phyloP scores from a whole-genome alignment of 2,888 invertebrate genomes.

The Athripsodes cinereus region DNA sequence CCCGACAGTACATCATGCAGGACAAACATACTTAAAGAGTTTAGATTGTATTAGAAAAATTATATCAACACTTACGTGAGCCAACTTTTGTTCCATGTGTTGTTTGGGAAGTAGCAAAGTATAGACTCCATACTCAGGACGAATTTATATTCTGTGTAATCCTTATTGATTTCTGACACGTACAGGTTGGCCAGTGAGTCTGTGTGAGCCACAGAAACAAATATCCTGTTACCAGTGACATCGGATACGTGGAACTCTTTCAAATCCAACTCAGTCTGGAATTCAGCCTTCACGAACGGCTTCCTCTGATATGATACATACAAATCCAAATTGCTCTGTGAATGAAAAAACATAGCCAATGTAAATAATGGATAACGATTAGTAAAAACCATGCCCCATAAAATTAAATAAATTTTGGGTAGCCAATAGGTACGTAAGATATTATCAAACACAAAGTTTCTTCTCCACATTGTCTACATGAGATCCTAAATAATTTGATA shows the following conservation, averaged over 20 bases:
- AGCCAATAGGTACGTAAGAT: no score
- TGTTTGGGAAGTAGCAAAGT: slow-evolving; percentile 77
- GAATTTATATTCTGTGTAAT: slow-evolving; percentile 62
- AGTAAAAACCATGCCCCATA: no score
- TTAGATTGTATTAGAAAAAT: no score
- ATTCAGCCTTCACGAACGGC: slow-evolving; percentile 65
- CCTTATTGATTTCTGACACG: slow-evolving; percentile 64
- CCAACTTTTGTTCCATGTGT: slow-evolving; percentile 77
- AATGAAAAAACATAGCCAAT: no score
- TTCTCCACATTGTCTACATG: no score
- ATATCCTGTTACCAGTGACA: slow-evolving; percentile 71
- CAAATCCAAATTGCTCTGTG: slow-evolving; percentile 52
- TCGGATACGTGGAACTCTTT: slow-evolving; percentile 77
- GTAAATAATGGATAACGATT: no score
- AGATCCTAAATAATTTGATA: no score
- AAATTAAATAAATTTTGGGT: no score
- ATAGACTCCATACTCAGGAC: slow-evolving; percentile 73
- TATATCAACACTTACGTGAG: slow-evolving; percentile 58
- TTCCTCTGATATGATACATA: slow-evolving; percentile 72
- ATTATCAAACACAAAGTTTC: no score
- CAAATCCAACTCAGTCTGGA: slow-evolving; percentile 62
- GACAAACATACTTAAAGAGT: no score
- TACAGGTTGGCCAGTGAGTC: slow-evolving; percentile 71
- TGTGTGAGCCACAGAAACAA: slow-evolving; percentile 77
- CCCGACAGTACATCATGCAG: no score